These are phyloP conservation scores for Caenorhabditis sulstoni DNA, from an alignment of 2,888 invertebrate genomes.

Conservation along the genomic window DNA sequence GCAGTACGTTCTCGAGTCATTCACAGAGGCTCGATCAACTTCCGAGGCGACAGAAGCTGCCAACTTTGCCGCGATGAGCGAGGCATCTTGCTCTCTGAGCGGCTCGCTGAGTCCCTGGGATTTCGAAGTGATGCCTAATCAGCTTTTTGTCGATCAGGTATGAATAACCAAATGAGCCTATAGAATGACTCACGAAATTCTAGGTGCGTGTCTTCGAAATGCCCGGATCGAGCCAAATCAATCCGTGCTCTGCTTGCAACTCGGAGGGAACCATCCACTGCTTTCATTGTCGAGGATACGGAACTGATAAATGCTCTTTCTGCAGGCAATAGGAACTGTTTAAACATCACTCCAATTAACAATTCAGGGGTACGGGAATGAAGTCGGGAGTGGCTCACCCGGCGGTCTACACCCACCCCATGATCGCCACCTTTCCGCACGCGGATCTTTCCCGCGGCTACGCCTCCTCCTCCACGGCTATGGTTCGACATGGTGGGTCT, in stretches of 20 bases:
- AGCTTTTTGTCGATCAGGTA: conserved; percentile 77
- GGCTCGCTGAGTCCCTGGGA: conserved; percentile 76
- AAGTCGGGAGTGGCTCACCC: conserved; percentile 81
- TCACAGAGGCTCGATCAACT: conserved; percentile 78
- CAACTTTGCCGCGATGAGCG: conserved; percentile 41
- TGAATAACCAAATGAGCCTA: neutral
- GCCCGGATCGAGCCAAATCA: conserved; percentile 74
- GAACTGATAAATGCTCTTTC: conserved; percentile 79
- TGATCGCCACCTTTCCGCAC: conserved; percentile 79
- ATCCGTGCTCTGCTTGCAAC: conserved; percentile 74
- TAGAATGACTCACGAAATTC: too few relatives aligned
- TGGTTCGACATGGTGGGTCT: conserved; percentile 67
- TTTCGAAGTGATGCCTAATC: conserved; percentile 76
- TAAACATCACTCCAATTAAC: too few relatives aligned
- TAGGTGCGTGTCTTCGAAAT: conserved; percentile 78
- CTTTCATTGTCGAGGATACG: conserved; percentile 80
- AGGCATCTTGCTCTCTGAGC: conserved; percentile 33
- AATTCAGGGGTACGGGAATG: conserved; percentile 80
- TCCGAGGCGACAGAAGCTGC: conserved; percentile 76
- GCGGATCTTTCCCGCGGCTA: conserved; percentile 77
- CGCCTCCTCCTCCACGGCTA: conserved; percentile 75
- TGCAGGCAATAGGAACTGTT: conserved; percentile 69
- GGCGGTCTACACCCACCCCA: conserved; percentile 80
- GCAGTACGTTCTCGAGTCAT: conserved; percentile 79
- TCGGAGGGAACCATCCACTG: conserved; percentile 78